Evolutionary conservation across 2,888 invertebrate species (phyloP).

Genomic region (Mamestra brassicae): DNA sequence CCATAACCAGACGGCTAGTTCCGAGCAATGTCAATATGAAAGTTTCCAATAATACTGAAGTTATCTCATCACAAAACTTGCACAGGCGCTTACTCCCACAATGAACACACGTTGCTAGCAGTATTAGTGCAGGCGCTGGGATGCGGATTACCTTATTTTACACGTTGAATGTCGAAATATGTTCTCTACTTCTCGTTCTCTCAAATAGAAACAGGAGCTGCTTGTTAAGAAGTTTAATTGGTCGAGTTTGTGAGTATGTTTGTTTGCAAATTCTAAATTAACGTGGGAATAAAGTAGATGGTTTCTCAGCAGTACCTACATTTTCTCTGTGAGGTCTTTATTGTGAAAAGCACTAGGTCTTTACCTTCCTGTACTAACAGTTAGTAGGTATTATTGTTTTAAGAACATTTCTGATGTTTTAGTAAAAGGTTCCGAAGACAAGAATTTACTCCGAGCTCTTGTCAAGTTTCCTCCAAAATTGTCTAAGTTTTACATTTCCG

Average conservation of each 20-base stretch:
- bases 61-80: slow-evolving; percentile 40
- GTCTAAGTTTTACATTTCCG: background rate
- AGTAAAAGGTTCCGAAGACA: background rate
- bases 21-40: slow-evolving; percentile 2
- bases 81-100: slow-evolving; percentile 40
- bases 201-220: slow-evolving; percentile 18
- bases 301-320: background rate
- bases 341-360: background rate
- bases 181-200: background rate
- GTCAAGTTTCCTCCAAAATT: background rate
- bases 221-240: slow-evolving; percentile 27
- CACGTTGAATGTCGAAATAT: slow-evolving; percentile 23
- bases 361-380: too few relatives aligned
- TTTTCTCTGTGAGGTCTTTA: background rate
- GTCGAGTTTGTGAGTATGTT: background rate
- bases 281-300: background rate
- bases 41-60: slow-evolving; percentile 32
- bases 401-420: too few relatives aligned
- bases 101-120: slow-evolving; percentile 47
- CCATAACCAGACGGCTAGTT: background rate
- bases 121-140: slow-evolving; percentile 56
- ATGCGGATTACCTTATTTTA: slow-evolving; percentile 18
- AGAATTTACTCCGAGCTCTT: background rate
- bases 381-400: too few relatives aligned
- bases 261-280: slow-evolving; percentile 6